Evolutionary conservation across 2,888 invertebrate species (phyloP).

Genomic region (Amphipoea lucens): DNA sequence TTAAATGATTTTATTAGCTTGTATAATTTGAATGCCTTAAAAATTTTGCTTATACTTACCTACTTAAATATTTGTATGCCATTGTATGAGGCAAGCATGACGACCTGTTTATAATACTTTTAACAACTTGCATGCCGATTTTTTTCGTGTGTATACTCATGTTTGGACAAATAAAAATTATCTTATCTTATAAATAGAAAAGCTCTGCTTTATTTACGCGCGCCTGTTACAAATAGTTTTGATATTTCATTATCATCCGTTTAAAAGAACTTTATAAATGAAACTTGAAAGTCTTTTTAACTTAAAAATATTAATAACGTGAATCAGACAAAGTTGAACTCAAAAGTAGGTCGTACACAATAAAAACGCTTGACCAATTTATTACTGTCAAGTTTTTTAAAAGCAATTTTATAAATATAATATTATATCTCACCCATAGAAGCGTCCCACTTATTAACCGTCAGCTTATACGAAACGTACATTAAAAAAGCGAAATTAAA

Average conservation of each 20-base stretch:
- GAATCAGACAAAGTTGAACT: neutral
- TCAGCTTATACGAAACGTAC: conserved; percentile 56
- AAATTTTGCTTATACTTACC: no score
- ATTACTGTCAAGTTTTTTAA: conserved; percentile 6
- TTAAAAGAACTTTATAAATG: neutral
- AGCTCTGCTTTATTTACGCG: neutral
- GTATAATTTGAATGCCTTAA: no score
- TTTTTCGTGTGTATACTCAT: no score
- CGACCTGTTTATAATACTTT: no score
- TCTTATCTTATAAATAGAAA: neutral
- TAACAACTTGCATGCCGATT: no score
- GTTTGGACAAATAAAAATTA: no score
- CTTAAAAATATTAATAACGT: neutral
- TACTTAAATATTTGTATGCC: no score
- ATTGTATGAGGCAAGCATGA: no score
- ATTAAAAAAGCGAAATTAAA: conserved; percentile 66
- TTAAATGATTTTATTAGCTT: no score
- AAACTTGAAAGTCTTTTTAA: neutral
- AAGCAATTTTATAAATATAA: neutral
- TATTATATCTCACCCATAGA: conserved; percentile 19
- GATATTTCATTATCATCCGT: neutral
- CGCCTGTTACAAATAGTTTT: neutral
- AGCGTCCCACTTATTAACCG: conserved; percentile 37
- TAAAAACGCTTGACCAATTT: conserved; percentile 6
- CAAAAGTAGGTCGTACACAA: neutral